Base-by-base conservation (phyloP, 2,888 invertebrate genomes). In the Leptarthrus brevirostris region DNA sequence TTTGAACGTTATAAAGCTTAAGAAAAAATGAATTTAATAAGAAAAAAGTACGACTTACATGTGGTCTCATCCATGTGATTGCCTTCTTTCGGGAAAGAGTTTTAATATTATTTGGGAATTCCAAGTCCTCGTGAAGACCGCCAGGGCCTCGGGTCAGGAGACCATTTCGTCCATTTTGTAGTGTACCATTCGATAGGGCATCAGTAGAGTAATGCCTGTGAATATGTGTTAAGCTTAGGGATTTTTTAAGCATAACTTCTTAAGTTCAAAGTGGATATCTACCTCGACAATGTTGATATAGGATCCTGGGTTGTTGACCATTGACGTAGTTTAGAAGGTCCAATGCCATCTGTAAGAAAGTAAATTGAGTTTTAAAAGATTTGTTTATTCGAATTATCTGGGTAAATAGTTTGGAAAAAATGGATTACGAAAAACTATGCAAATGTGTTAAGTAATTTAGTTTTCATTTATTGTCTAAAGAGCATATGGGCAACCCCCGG, bases 21-120 rank as follows among this genome's bases (percentile, higher is more conserved):
- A 36, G 10, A 36, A 36, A 12, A 12, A 36, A n/a, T n/a, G 36
- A 36, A 36, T 12, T 36, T 36, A 8, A 1, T 36, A 36, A 36
- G 36, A n/a, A n/a, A 47, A 47, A 16, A n/a, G 10, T 14, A 16
- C 3, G 4, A 75, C 77, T 77, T 77, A 79, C 79, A 70, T 79
- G 79, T 12, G 79, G 79, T 61, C 79, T 44, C 78, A 78, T 78
- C 79, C 79, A 79, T 36, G 75, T 74, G n/a, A 78, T 73, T 52
- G 75, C n/a, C 58, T 78, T 78, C 34, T 76, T 75, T 3, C 78
- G 73, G 54, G 78, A 66, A 61, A 79, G 58, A 47, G 78, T 78
- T 52, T 77, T 77, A 20, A 64, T 54, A 52, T 74, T 64, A 64
- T 76, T 74, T 58, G 78, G 78, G 75, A 79, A 79, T 49, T 79